Conservation (phyloP, 2,797 vertebrate species). For the Phoeniculus purpureus region DNA sequence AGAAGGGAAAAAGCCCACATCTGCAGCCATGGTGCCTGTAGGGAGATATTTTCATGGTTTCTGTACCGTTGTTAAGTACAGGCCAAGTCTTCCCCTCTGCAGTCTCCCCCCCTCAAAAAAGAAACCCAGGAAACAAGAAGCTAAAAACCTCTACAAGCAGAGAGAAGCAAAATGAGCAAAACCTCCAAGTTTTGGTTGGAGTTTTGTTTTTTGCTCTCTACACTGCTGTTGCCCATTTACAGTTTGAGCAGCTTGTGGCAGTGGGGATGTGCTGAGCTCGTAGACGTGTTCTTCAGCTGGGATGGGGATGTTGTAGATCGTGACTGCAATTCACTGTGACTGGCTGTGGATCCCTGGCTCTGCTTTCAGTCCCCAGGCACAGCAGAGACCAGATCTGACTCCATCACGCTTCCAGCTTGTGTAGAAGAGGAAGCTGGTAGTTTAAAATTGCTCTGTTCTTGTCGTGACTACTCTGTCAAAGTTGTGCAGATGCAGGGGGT, state of each 20-base stretch:
- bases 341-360: neutral
- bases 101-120: neutral
- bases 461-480: accelerated
- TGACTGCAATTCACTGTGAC: accelerated
- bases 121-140: neutral
- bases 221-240: accelerated
- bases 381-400: accelerated
- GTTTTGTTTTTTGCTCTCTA: neutral
- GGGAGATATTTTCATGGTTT: neutral
- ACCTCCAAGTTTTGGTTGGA: neutral
- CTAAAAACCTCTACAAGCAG: neutral
- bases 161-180: neutral
- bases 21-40: neutral
- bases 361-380: accelerated
- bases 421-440: neutral
- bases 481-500: neutral
- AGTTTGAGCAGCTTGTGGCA: neutral
- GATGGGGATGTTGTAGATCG: neutral
- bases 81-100: neutral
- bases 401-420: neutral
- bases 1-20: neutral
- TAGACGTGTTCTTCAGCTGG: too few relatives aligned
- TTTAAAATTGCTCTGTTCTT: neutral
- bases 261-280: neutral
- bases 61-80: accelerated